Evolutionary conservation across 2,888 invertebrate species (phyloP).

Genomic region (Tortricodes alternella): DNA sequence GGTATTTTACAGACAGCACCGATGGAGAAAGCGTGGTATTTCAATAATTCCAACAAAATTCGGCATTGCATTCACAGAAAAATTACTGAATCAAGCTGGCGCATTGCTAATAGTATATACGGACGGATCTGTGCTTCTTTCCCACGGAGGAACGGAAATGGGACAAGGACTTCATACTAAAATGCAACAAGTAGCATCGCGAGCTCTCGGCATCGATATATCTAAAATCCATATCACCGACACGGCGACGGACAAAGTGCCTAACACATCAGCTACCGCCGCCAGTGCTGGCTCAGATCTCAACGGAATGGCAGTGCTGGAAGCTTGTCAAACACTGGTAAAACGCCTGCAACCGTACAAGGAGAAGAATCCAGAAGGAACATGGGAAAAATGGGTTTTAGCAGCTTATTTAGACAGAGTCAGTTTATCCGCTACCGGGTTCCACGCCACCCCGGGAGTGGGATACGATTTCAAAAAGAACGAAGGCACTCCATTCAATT

Average conservation of each 20-base stretch:
- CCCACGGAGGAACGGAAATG: constrained; percentile 98
- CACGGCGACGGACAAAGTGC: constrained; percentile 94
- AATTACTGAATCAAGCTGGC: constrained; percentile 92
- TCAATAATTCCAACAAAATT: constrained; percentile 92
- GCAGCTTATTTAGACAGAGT: constrained; percentile 90
- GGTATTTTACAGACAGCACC: constrained; percentile 83
- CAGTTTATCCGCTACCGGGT: constrained; percentile 92
- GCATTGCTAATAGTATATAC: constrained; percentile 93
- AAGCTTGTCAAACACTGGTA: constrained; percentile 90
- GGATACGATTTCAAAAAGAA: constrained; percentile 88
- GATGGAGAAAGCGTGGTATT: constrained; percentile 94
- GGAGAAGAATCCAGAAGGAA: constrained; percentile 87
- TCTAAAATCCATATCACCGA: constrained; percentile 91
- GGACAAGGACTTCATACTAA: constrained; percentile 98
- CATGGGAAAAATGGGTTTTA: constrained; percentile 93
- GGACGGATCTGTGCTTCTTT: constrained; percentile 93
- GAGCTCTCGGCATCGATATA: constrained; percentile 86
- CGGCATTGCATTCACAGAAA: constrained; percentile 91
- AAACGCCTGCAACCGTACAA: constrained; percentile 89
- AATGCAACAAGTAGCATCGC: constrained; percentile 95
- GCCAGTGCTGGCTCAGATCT: constrained; percentile 94
- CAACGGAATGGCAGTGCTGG: constrained; percentile 94
- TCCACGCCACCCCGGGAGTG: constrained; percentile 89
- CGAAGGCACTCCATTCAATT: constrained; percentile 89
- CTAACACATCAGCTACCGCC: constrained; percentile 95